Percentiles rank a stretch among this genome's conserved stretches.
These are phyloP conservation scores for Heteronetta atricapilla DNA, from an alignment of 2,113 vertebrate species.

Conservation along the genomic window DNA sequence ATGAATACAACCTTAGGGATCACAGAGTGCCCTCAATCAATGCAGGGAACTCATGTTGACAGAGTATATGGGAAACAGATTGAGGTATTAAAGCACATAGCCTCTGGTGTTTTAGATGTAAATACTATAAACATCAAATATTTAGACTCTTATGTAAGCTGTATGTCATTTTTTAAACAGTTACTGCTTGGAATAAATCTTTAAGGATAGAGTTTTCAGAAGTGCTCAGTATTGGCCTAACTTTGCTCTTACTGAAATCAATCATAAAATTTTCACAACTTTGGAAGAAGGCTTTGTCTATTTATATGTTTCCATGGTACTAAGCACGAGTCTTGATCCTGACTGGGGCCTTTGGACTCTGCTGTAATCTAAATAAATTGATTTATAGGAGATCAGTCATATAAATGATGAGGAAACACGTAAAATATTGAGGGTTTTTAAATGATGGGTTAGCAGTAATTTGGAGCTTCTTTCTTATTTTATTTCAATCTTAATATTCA, in stretches of 20 bases:
- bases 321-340: conserved; percentile 45
- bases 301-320: conserved; percentile 39
- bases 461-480: neutral
- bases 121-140: conserved; percentile 71
- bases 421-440: neutral
- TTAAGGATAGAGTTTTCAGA: conserved; percentile 62
- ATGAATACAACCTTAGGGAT: conserved; percentile 60
- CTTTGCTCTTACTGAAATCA: conserved; percentile 60
- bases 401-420: conserved; percentile 26
- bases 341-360: conserved; percentile 36
- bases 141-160: conserved; percentile 69
- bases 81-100: conserved; percentile 65
- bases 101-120: conserved; percentile 68
- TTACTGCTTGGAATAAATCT: conserved; percentile 69
- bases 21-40: conserved; percentile 59
- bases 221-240: conserved; percentile 50
- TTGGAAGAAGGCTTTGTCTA: conserved; percentile 32
- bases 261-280: conserved; percentile 67
- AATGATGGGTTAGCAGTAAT: neutral
- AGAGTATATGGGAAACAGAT: conserved; percentile 68
- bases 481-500: neutral
- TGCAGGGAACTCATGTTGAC: conserved; percentile 57
- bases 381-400: conserved; percentile 54
- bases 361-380: conserved; percentile 50
- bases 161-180: conserved; percentile 65